These are phyloP conservation scores for Carettochelys insculpta DNA, from an alignment of 2,113 vertebrate species.

Conservation along the genomic window DNA sequence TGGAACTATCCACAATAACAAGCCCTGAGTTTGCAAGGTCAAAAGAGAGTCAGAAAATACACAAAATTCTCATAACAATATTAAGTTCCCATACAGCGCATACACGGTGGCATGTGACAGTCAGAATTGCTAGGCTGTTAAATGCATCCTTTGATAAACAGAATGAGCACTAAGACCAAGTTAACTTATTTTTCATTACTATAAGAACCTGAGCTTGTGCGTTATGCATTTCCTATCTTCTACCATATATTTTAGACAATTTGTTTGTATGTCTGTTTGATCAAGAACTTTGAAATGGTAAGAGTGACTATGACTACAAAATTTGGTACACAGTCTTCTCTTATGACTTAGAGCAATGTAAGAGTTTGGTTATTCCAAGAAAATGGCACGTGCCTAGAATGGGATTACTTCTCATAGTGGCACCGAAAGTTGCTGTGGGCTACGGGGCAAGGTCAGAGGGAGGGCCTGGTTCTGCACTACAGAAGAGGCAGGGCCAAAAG, in stretches of 20 bases:
- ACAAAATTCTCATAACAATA: not conserved
- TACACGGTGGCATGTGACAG: not conserved
- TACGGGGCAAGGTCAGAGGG: too few relatives aligned
- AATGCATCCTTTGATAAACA: not conserved
- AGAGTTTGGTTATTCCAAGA: too few relatives aligned
- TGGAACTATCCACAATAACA: not conserved
- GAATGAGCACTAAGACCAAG: not conserved
- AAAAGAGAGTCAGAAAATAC: not conserved
- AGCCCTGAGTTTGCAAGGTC: not conserved
- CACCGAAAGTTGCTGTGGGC: too few relatives aligned
- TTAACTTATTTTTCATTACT: not conserved
- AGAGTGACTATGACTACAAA: too few relatives aligned
- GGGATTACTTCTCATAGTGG: too few relatives aligned
- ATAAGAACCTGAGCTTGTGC: not conserved
- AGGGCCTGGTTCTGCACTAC: too few relatives aligned
- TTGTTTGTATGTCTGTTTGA: too few relatives aligned
- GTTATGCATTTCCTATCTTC: not conserved
- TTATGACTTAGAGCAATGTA: too few relatives aligned
- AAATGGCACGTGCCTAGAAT: too few relatives aligned
- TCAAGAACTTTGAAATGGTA: too few relatives aligned
- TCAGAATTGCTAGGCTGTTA: not conserved
- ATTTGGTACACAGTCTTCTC: too few relatives aligned
- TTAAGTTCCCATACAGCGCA: not conserved
- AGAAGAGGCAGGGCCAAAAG: too few relatives aligned
- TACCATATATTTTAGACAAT: not conserved